Evolutionary conservation across 2,113 vertebrate genomes (phyloP).

Genomic region (Stegostoma tigrinum): DNA sequence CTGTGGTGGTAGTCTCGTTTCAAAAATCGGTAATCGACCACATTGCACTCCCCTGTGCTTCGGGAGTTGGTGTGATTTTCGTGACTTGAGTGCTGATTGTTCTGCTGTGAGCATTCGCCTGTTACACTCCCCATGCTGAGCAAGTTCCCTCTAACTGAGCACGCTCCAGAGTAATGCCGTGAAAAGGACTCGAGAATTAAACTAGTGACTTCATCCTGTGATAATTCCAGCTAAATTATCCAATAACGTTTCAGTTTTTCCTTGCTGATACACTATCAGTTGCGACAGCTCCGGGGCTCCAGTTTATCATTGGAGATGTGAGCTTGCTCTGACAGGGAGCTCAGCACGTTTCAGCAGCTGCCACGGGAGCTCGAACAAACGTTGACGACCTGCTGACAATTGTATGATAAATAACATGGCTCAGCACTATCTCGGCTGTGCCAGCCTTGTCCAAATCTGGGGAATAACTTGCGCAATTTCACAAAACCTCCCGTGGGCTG

Average conservation of each 20-base stretch:
- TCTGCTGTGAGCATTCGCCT: conserved; percentile 28
- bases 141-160: neutral
- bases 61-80: conserved; percentile 19
- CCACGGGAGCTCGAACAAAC: neutral
- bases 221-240: neutral
- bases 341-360: conserved; percentile 29
- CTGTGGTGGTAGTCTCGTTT: conserved; percentile 51
- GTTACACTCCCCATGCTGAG: conserved; percentile 44
- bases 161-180: neutral
- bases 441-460: neutral
- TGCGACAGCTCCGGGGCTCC: neutral
- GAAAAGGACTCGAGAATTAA: neutral
- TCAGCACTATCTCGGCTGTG: neutral
- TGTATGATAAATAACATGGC: neutral
- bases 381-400: neutral
- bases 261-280: neutral
- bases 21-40: conserved; percentile 37
- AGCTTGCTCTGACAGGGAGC: neutral
- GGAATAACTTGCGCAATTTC: neutral
- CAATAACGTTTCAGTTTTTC: neutral
- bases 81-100: conserved; percentile 32
- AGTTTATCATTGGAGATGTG: neutral
- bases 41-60: conserved; percentile 22
- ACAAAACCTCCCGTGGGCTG: neutral
- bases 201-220: neutral